Base-by-base conservation (phyloP, 2,888 invertebrate genomes). In the Leptinotarsa peninsularis region DNA sequence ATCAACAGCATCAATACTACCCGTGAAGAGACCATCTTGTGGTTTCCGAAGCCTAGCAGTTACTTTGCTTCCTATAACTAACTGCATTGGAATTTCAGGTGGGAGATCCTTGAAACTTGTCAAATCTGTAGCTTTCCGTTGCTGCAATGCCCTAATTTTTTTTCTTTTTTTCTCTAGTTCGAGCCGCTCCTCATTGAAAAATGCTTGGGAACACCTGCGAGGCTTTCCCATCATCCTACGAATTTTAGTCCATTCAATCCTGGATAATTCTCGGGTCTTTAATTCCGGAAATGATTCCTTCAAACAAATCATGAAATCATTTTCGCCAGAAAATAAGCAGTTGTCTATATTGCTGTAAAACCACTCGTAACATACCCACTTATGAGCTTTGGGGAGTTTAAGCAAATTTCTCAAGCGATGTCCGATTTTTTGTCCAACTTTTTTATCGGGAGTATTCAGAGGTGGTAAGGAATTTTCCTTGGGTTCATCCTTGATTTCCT, bases 291-390 rank as follows among this genome's bases (percentile, higher is more conserved):
- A 98, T 10, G 96, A 94, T 88, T 99, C 98, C 85, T 93, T 93
- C 56, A 99, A 89, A 86, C 98, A 98, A 80, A 96, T 94, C 89
- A 94, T 94, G 86, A 99, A 99, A 89, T 99, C 99, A 89, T 98
- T 98, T 86, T 98, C 98, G 54, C 96, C 97, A 81, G 95, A 93
- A 89, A 99, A 99, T 54, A 99, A 90, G 52, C 96, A 94, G 86
- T 95, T 94, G 87, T 99, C 99, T 83, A 99, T 95, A 85, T 98
- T 98, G 82, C 99, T 98, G 89, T 99, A 99, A 89, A 99, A 99
- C 94, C 98, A 99, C 88, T 99, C 99, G 89, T 97, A 99, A 88
- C 98, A 98, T 13, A 99, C 98, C 98, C 98, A 99, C 89, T 97
- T 98, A 87, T 99, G 98, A 4, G 99, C 99, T 90, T 99, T 99